Conservation (phyloP, 2,888 invertebrate genomes). For the Drosophila peninsularis region DNA sequence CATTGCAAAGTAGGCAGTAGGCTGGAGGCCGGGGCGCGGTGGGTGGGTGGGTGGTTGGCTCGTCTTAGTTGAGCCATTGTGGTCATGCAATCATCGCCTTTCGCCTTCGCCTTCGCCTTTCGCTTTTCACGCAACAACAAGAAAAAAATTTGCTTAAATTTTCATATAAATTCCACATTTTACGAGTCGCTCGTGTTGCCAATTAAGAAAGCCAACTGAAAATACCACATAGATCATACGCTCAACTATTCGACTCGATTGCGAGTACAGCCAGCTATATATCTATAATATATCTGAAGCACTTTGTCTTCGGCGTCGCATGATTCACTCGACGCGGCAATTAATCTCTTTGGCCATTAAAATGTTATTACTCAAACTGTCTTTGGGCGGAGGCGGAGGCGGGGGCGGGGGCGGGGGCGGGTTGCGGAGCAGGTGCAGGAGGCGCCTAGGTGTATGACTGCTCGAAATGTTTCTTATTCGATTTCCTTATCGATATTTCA, state of each 20-base stretch:
- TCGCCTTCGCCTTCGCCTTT: constrained; percentile 38
- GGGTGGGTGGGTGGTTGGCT: constrained; percentile 1
- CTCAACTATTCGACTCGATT: constrained; percentile 42
- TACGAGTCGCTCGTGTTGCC: constrained; percentile 73
- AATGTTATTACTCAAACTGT: constrained; percentile 72
- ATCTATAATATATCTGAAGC: constrained; percentile 11
- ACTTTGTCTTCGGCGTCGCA: constrained; percentile 38
- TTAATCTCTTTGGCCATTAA: constrained; percentile 73
- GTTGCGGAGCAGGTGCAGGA: constrained; percentile 1
- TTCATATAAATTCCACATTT: constrained; percentile 67
- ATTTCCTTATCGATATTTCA: constrained; percentile 35
- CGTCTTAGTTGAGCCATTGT: constrained; percentile 34
- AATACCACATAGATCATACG: constrained; percentile 57
- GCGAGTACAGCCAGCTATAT: constrained; percentile 27
- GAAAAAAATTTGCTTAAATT: constrained; percentile 39
- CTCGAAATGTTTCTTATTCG: constrained; percentile 24
- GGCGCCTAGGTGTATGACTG: constrained; percentile 3
- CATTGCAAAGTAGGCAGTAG: constrained; percentile 24
- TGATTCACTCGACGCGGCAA: constrained; percentile 70
- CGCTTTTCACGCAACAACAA: constrained; percentile 44
- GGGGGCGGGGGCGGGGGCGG: not conserved
- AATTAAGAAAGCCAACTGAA: constrained; percentile 56
- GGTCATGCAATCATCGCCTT: constrained; percentile 59
- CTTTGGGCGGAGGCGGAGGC: constrained; percentile 3
- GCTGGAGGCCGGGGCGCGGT: not conserved